Base-by-base conservation (phyloP, 1,140 invertebrate genomes). In the Panulirus ornatus region DNA sequence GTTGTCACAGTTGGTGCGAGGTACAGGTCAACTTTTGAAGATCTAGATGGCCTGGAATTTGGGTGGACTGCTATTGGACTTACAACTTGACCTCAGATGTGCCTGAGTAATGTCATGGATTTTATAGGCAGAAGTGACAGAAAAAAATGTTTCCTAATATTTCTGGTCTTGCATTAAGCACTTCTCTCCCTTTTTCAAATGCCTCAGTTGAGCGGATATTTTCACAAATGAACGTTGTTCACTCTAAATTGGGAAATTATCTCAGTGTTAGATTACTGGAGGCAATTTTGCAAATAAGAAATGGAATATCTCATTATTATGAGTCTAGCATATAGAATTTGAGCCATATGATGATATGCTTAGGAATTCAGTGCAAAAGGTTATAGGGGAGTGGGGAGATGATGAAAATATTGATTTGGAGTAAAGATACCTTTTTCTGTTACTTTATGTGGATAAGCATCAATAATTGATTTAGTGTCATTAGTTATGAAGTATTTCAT, bases 41-140 rank as follows among this genome's bases (percentile, higher is more conserved):
- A 83, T 30, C 44, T 83, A 58, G 79, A 82, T 83, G 44, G 58
- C 30, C 79, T 83, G 54, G 44, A 36, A 58, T 14, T 58, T 83
- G 0, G 38, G 38, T 54, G 79, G 44, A 9, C n/a, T 8, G 34
- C 51, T 54, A 36, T 58, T 9, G n/a, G 2, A 58, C 27, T 83
- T 58, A 14, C 54, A 14, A 14, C 54, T 30, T 83, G 44, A 27
- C 30, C 30, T 38, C 16, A 83, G 30, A 58, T 0, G 0, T 34
- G 44, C 44, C 27, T 83, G 47, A 34, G 1, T 58, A 44, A 79
- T 44, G 36, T 40, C 16, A 42, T 78, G 19, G 16, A 0, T 42
- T 79, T 79, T 44, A 40, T 5, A 19, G n/a, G n/a, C 11, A 40
- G 22, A 11, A 9, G 19, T 38, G 22, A 79, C 22, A 58, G 3